Conservation (phyloP, 1,140 invertebrate genomes). For the Lepidurus couesii region DNA sequence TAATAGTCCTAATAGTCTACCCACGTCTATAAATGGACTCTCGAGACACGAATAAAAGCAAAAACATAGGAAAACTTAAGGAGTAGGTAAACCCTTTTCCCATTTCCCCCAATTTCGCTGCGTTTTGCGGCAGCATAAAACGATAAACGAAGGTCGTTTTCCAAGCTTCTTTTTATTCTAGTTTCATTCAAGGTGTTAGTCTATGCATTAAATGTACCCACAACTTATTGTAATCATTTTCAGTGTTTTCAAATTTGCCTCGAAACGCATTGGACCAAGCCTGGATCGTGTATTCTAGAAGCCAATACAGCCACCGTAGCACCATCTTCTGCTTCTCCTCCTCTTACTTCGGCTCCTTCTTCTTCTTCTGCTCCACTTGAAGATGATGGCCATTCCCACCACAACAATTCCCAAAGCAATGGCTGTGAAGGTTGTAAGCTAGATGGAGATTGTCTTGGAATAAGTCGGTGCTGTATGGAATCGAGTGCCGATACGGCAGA, state of each 20-base stretch:
- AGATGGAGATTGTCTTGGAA: conserved; percentile 14
- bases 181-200: no score
- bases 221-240: not conserved
- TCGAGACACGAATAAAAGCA: not conserved
- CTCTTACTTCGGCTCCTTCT: not conserved
- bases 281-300: not conserved
- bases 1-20: not conserved
- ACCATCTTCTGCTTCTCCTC: not conserved
- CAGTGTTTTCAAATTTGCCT: conserved; percentile 9
- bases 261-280: conserved; percentile 8
- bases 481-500: not conserved
- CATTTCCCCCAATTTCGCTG: not conserved
- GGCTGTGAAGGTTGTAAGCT: not conserved
- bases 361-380: not conserved
- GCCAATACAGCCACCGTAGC: not conserved
- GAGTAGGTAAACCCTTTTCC: not conserved
- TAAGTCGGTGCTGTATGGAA: conserved; percentile 21
- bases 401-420: conserved; percentile 5
- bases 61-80: not conserved
- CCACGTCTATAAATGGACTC: not conserved
- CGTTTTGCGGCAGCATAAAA: no score
- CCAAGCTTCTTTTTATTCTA: no score
- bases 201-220: not conserved
- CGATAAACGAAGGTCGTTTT: no score
- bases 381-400: not conserved